Conservation (phyloP, 2,113 vertebrate genomes). For the Cervus canadensis region DNA sequence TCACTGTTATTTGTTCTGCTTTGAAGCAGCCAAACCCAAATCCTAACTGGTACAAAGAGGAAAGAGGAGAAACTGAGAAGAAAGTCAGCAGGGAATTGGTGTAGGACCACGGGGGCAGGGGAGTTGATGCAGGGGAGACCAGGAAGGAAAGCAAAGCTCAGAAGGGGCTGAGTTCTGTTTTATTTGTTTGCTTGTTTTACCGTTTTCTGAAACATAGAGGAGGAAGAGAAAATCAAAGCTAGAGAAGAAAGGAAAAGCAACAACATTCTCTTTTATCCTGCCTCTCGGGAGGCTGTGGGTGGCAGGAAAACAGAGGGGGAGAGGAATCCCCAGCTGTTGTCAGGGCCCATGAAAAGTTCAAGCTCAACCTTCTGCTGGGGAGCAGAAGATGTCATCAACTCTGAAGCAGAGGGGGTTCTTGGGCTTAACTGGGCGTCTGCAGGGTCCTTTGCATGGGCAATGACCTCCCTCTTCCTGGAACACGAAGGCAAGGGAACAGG, state of each 20-base stretch:
- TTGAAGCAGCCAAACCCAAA: not conserved
- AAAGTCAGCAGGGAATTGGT: not conserved
- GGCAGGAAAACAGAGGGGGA: conserved; percentile 7
- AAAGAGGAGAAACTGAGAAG: not conserved
- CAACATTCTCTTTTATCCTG: not conserved
- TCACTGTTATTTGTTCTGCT: not conserved
- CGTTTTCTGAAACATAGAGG: not conserved
- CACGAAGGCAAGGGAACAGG: not conserved
- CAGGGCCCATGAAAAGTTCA: conserved; percentile 12
- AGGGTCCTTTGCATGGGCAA: not conserved
- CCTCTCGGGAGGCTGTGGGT: conserved; percentile 20
- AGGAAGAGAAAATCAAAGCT: conserved; percentile 43
- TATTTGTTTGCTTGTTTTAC: conserved; percentile 53
- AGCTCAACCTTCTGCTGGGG: not conserved
- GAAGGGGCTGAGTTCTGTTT: not conserved
- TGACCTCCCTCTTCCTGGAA: not conserved
- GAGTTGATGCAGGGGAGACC: too few species aligned
- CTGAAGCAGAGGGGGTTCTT: not conserved
- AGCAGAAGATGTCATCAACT: not conserved
- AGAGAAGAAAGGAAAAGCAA: conserved; percentile 30
- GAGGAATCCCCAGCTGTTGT: conserved; percentile 50
- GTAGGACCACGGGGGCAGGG: not conserved
- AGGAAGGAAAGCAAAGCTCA: not conserved
- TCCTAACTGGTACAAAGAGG: not conserved
- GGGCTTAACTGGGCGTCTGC: not conserved